Percentiles rank a stretch among this genome's conserved stretches.
These are phyloP conservation scores for Xenopus laevis DNA, from an alignment of 2,113 vertebrate genomes.

Conservation along the genomic window DNA sequence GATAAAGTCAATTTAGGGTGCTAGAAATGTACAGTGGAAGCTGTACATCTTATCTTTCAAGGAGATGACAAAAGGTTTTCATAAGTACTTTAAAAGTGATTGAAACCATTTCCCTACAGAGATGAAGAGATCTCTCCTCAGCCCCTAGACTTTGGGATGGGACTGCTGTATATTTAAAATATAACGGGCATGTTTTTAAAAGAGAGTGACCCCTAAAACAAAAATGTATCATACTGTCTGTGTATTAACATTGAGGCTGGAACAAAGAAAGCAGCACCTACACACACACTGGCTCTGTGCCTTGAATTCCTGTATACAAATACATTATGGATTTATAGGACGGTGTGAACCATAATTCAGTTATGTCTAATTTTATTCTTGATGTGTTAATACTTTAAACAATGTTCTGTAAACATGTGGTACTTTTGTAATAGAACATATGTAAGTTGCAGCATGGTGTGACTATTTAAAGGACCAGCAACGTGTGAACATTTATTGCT, in stretches of 20 bases:
- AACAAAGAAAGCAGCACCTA: slow-evolving; percentile 8
- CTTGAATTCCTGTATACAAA: neutral
- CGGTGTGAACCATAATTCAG: neutral
- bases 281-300: neutral
- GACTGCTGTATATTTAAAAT: slow-evolving; percentile 6
- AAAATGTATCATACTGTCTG: slow-evolving; percentile 18
- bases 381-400: no score
- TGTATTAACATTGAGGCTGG: slow-evolving; percentile 18
- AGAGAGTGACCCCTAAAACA: slow-evolving; percentile 11
- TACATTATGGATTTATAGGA: neutral
- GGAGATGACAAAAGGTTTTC: neutral
- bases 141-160: neutral
- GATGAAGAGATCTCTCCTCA: neutral
- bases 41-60: no score
- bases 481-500: no score
- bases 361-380: no score
- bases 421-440: no score
- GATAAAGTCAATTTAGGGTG: no score
- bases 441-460: no score
- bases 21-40: no score
- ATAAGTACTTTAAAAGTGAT: neutral
- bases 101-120: slow-evolving; percentile 2
- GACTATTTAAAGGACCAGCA: no score
- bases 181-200: slow-evolving; percentile 6
- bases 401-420: no score